Base-by-base conservation (phyloP, 2,113 vertebrate genomes). In the Spea multiplicata region DNA sequence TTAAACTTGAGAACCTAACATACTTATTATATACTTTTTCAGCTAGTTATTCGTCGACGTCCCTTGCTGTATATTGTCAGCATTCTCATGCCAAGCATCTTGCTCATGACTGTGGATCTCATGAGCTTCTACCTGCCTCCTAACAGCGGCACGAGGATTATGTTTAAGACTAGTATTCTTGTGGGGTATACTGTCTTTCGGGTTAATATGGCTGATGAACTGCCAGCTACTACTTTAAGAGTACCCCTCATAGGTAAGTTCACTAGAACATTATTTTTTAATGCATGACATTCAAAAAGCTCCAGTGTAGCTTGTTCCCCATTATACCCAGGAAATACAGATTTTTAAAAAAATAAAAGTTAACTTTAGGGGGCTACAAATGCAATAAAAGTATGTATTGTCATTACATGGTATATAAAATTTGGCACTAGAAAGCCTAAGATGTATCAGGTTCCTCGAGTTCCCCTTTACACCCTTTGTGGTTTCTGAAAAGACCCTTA, bases 131-230 rank as follows among this genome's bases (percentile, higher is more conserved):
- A 93, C 74, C 84, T 95, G 52, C 94, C 94, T 0, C 89, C 87
- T 14, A 85, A 91, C 89, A 95, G 94, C 61, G 86, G 88, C 0
- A 90, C 91, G 0, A 90, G 94, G 61, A 92, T 95, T 9, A 87
- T 86, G 73, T 95, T 95, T 73, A 95, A 95, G 87, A 91, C 89
- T 85, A 95, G 88, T 44, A 91, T 94, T 67, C 89, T 96, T 81
- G 90, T 95, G 79, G 95, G 95, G n/a, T 96, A 95, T 84, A 95
- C 94, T 0, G 86, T 96, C 66, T 95, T 96, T 86, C 88, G 90
- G 61, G 93, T 95, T 85, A 95, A 95, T 86, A 85, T 94, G 84
- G 89, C 84, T 0, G 90, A 93, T 0, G 90, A 95, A 3, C 89
- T 95, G 64, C 94, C 93, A 0, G 84, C 82, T 6, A 90, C 88